Evolutionary conservation across 2,797 vertebrate species (phyloP), one percentile per base, ranked within the genome.

Genomic region (Ambastaia sidthimunki): DNA sequence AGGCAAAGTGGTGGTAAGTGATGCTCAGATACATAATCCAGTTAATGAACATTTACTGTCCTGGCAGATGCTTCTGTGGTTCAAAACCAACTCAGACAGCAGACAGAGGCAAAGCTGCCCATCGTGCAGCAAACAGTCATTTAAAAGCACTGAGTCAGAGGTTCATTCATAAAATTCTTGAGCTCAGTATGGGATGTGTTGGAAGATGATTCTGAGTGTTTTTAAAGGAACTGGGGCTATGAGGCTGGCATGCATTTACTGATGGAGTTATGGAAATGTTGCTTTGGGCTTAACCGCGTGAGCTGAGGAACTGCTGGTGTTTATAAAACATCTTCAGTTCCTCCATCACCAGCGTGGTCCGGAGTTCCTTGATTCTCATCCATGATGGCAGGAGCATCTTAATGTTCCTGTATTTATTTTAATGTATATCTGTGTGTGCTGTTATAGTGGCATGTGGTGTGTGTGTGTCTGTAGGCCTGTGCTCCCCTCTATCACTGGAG

Each of bases 401-500:
- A 11, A 44, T 44, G 41, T 44, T 44, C 9, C 10, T 54, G 10
- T 50, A 9, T 63, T 50, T 67, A 19, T 10, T 3, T 7, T 10
- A n/a, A 1, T 34, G 18, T 23, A 23, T n/a, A n/a, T n/a, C n/a
- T n/a, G n/a, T 37, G 7, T 11, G 18, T 50, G n/a, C 62, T 67
- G 13, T 44, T 18, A 6, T 7, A 37, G 34, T 37, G 34, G 9
- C 34, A 37, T 37, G 34, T 34, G 91, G 19, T 60, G n/a, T 28
- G 18, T 69, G 77, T 69, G n/a, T 82, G 86, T 88, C 34, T 65
- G 19, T 83, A 99, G 98, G 97, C 97, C 0, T 99, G 98, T 82
- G 98, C 98, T 71, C 97, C 98, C 37, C 92, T 99, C 7, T 99
- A 99, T 91, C 97, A 98, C 82, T 99, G 97, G 97, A 93, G 97